phyloP scores from a whole-genome alignment of 2,888 invertebrate genomes.

The Amblyjoppa fuscipennis region DNA sequence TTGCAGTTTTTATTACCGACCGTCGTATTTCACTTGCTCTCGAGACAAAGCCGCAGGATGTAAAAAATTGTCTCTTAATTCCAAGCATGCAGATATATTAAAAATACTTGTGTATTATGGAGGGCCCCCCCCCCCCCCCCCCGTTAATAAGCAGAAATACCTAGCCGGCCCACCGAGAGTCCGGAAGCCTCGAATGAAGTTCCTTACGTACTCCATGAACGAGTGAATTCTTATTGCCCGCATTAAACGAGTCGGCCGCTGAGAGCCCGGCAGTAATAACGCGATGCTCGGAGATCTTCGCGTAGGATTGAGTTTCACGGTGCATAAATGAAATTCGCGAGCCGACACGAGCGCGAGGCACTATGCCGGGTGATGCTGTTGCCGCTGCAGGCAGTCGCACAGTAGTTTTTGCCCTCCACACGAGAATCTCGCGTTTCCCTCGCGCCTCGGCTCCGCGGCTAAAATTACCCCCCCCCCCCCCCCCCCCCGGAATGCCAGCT shows the following conservation, averaged over 20 bases:
- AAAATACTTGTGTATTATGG: neutral
- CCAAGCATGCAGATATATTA: neutral
- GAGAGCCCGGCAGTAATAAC: slow-evolving; percentile 24
- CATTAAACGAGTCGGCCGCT: neutral
- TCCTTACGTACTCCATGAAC: slow-evolving; percentile 1
- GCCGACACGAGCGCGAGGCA: slow-evolving; percentile 49
- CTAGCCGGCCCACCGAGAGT: neutral
- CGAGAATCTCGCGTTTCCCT: slow-evolving; percentile 58
- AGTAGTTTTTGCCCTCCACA: slow-evolving; percentile 20
- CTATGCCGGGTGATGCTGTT: neutral
- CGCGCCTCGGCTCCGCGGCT: slow-evolving; percentile 46
- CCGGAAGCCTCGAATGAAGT: slow-evolving; percentile 19
- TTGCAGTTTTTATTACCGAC: no score
- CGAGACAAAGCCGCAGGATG: no score
- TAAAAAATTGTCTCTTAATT: neutral
- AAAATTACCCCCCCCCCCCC: slow-evolving; percentile 66
- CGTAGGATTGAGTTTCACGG: slow-evolving; percentile 50
- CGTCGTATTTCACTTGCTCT: no score
- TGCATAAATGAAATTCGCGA: slow-evolving; percentile 36
- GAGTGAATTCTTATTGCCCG: neutral
- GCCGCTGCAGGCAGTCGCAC: slow-evolving; percentile 23
- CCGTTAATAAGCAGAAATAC: neutral
- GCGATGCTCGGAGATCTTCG: neutral
- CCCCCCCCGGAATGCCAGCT: slow-evolving; percentile 49
- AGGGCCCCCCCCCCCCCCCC: no score